A percentile compares a stretch with the other conserved stretches of the same genome.
phyloP scores from a whole-genome alignment of 2,113 vertebrate species.

The Anas platyrhynchos region DNA sequence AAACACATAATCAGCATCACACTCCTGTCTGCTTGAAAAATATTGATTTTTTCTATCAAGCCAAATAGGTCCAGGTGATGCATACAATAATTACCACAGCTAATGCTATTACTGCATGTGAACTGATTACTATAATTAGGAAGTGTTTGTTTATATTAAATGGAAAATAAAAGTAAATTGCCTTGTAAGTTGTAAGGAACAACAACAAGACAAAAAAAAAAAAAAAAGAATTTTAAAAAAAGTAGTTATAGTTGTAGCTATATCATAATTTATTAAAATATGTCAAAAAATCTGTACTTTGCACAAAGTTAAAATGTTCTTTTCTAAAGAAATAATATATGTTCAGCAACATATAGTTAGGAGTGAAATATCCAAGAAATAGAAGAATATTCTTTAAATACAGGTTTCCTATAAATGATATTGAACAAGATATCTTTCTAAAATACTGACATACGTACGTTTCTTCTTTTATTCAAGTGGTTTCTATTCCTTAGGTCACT shows the following conservation, averaged over 20 bases:
- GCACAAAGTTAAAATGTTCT: background rate
- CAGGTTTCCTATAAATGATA: background rate
- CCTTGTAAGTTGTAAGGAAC: conserved; percentile 9
- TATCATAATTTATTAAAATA: background rate
- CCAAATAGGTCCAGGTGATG: conserved; percentile 71
- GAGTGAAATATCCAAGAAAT: background rate
- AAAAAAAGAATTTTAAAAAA: background rate
- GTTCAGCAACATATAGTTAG: background rate
- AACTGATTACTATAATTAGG: conserved; percentile 75
- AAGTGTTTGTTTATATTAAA: conserved; percentile 56
- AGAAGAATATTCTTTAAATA: background rate
- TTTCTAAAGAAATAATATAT: background rate
- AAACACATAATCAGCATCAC: conserved; percentile 67
- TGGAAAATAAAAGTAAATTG: conserved; percentile 54
- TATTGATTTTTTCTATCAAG: conserved; percentile 74
- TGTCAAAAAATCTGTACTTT: background rate
- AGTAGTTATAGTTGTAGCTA: background rate
- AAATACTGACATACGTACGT: background rate
- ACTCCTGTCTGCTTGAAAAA: conserved; percentile 70
- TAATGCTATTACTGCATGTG: conserved; percentile 70
- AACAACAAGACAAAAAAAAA: background rate
- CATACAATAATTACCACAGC: conserved; percentile 72
- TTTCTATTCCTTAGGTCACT: background rate
- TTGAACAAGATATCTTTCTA: background rate
- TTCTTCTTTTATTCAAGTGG: background rate